Base-by-base conservation (phyloP, 2,888 invertebrate genomes). In the Tryphoninae sp. region DNA sequence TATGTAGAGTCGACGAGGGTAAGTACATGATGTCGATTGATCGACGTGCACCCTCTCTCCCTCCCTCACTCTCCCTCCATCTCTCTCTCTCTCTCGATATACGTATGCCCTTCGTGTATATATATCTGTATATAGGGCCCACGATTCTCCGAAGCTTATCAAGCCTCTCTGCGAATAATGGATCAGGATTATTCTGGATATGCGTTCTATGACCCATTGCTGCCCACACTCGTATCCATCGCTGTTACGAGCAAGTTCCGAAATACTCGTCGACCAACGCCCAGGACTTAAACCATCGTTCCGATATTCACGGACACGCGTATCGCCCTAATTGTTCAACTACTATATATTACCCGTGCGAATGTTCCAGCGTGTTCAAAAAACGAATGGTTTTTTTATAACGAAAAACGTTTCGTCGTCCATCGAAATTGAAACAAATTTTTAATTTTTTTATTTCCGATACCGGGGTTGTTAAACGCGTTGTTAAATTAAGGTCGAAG, bases 171-270 rank as follows among this genome's bases (percentile, higher is more conserved):
- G 19, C 9, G 75, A 64, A 62, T 83, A 83, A 81, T 81, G 74
- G 71, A 62, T 65, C 64, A 51, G 78, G 83, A 83, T 83, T 81
- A 83, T 78, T 80, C 77, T 78, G 74, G 80, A 69, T 76, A 78
- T 73, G 75, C 75, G 75, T 65, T 78, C 62, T 59, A 74, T 79
- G 67, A 79, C 65, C 75, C 55, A 67, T 58, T 67, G 65, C 62
- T 75, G 75, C 55, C 78, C 61, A 78, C 68, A 74, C 78, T 79
- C 45, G 74, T 33, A 68, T 65, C 78, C 74, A 74, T 78, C 75
- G 58, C 42, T 26, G 40, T 45, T 65, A 26, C 26, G 26, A 45
- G 58, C 45, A 16, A 33, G 16, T 11, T 9, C 19, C 23, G 58
- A 58, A 51, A 68, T 61, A 33, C 19, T 19, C 59, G 8, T 40